A percentile compares a stretch with the other conserved stretches of the same genome.
These are phyloP conservation scores for Augochlora pura DNA, from an alignment of 1,140 invertebrate species.

Conservation along the genomic window DNA sequence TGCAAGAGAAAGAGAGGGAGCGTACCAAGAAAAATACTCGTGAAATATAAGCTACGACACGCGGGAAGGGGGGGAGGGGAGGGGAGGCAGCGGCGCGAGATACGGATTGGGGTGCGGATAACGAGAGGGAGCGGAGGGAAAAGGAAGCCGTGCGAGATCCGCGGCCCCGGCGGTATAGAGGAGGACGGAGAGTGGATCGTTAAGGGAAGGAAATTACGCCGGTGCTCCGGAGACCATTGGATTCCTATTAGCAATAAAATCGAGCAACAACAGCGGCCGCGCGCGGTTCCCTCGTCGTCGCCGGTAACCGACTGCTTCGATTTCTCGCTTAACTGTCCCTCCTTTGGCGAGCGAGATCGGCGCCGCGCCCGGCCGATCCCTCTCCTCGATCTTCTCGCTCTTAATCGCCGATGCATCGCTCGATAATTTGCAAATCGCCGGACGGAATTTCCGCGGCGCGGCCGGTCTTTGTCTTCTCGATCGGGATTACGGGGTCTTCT, in stretches of 20 bases:
- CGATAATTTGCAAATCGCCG: no score
- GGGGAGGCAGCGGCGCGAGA: neutral
- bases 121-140: neutral
- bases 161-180: slow-evolving; percentile 3
- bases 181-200: slow-evolving; percentile 43
- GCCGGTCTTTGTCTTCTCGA: no score
- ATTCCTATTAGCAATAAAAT: slow-evolving; percentile 73
- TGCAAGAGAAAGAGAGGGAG: neutral
- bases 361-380: slow-evolving; percentile 10
- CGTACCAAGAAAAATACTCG: slow-evolving; percentile 13
- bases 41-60: slow-evolving; percentile 51
- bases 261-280: slow-evolving; percentile 32
- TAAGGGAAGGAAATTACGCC: slow-evolving; percentile 67
- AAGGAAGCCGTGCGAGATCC: slow-evolving; percentile 5
- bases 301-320: neutral
- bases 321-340: slow-evolving; percentile 28
- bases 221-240: slow-evolving; percentile 54
- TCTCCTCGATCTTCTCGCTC: slow-evolving; percentile 20
- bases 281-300: slow-evolving; percentile 25
- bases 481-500: no score
- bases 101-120: slow-evolving; percentile 21
- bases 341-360: slow-evolving; percentile 35
- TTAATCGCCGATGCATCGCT: neutral
- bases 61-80: neutral
- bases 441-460: no score